These are phyloP conservation scores for Sardina pilchardus DNA, from an alignment of 2,113 vertebrate species.

Conservation along the genomic window DNA sequence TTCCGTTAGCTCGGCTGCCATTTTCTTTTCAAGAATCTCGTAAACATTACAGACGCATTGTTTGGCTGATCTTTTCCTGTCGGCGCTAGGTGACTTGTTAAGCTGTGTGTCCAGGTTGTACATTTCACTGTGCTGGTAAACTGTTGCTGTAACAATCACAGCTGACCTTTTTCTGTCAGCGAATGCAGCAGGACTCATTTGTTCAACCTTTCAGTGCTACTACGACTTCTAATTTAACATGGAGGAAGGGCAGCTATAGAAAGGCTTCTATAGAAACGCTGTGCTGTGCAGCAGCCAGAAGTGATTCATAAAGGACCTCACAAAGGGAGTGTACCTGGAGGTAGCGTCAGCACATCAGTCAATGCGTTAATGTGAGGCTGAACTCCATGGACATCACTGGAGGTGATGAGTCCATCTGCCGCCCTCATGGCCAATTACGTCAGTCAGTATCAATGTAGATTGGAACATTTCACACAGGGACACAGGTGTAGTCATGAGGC, in stretches of 20 bases:
- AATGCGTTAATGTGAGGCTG: not conserved
- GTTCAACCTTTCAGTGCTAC: not conserved
- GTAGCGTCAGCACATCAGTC: not conserved
- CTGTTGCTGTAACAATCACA: not conserved
- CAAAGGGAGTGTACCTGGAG: not conserved
- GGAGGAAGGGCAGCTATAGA: not conserved
- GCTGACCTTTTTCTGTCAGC: not conserved
- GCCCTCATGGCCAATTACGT: not conserved
- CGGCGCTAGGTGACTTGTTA: not conserved
- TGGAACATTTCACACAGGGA: not conserved
- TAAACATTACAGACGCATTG: not conserved
- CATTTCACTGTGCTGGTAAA: not conserved
- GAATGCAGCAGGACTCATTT: not conserved
- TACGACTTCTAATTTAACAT: not conserved
- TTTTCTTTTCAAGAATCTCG: not conserved
- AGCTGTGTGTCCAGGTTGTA: not conserved
- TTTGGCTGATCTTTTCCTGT: slow-evolving; percentile 1
- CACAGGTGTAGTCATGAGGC: not conserved
- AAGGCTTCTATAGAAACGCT: not conserved
- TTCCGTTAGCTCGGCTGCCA: not conserved
- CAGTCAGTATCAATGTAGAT: not conserved
- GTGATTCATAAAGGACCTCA: not conserved
- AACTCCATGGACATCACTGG: not conserved
- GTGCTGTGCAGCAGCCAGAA: not conserved
- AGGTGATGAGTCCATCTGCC: not conserved